Evolutionary conservation across 2,797 vertebrate species (phyloP), one percentile per base, ranked within the genome.

Genomic region (Mormyrus hasselquistii): DNA sequence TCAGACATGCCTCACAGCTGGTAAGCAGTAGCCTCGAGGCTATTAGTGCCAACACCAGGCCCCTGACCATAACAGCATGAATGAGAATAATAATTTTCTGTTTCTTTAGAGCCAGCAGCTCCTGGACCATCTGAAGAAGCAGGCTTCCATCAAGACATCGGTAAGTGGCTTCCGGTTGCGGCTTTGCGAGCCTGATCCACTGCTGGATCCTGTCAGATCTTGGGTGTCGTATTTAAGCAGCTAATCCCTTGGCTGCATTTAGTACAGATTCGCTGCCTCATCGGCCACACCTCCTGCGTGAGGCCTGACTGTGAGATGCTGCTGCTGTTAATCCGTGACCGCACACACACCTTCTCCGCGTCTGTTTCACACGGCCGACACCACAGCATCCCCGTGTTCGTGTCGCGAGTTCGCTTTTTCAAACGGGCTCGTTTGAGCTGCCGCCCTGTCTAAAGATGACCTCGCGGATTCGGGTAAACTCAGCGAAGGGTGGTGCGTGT

Each of bases 101-200:
- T 25, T 92, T 87, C 92, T 94, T 34, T 94, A 99, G 98, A 98
- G 97, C 93, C 98, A 98, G 44, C 96, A 96, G 10, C 95, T 99
- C 84, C 94, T 99, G 94, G 96, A 97, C 93, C 95, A 95, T 92
- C 92, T 99, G 79, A 98, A 98, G 93, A 95, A 96, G 91, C 90
- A 98, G 92, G 90, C 95, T 90, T 97, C 95, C 90, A 97, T 99
- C 92, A 98, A 96, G 95, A 97, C 97, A 82, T 96, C 96, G 95
- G 98, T 99, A 97, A 84, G 94, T 95, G 10, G 59, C 89, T 62
- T 14, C 25, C 8, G 2, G 6, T 44, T 16, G 73, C 38, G 6
- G 16, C 38, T 47, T 79, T n/a, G 38, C 16, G 7, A 47, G 41
- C 76, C 41, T 47, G 76, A 44, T 47, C 76, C 76, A n/a, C 16